A percentile compares a stretch with the other conserved stretches of the same genome.
phyloP scores from a whole-genome alignment of 2,888 invertebrate genomes.

The Drosophila greeni region DNA sequence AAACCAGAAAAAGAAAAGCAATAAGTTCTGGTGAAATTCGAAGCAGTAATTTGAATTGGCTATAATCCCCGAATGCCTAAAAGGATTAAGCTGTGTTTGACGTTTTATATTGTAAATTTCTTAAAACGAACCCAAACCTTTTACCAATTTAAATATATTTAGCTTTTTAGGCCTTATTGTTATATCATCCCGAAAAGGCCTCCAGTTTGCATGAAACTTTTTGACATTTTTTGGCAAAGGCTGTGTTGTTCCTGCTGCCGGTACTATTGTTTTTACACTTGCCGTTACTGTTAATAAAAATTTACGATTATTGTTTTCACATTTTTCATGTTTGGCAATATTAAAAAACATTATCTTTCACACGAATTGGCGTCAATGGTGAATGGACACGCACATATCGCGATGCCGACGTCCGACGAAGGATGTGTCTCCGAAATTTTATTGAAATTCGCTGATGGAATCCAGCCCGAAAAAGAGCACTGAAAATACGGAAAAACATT shows the following conservation, averaged over 20 bases:
- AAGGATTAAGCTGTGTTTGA: background rate
- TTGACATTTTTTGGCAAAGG: constrained; percentile 50
- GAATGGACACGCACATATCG: constrained; percentile 38
- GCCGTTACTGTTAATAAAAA: constrained; percentile 74
- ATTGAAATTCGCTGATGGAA: constrained; percentile 76
- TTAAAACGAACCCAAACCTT: background rate
- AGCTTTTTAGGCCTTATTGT: background rate
- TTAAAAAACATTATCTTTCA: constrained; percentile 78
- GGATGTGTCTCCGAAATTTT: constrained; percentile 49
- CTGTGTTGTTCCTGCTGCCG: constrained; percentile 43
- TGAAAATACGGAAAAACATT: constrained; percentile 22
- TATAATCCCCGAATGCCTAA: background rate
- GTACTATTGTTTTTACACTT: constrained; percentile 26
- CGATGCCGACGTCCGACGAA: constrained; percentile 21
- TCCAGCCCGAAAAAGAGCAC: constrained; percentile 47
- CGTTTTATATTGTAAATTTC: background rate
- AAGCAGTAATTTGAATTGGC: background rate
- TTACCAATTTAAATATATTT: background rate
- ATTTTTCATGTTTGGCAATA: constrained; percentile 77
- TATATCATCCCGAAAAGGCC: background rate
- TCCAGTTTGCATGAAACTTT: background rate
- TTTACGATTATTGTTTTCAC: constrained; percentile 79
- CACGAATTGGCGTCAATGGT: constrained; percentile 68
- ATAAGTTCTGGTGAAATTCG: background rate
- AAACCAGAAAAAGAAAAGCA: too few species aligned